phyloP scores from a whole-genome alignment of 1,140 invertebrate species.

The Helicorthomorpha holstii region DNA sequence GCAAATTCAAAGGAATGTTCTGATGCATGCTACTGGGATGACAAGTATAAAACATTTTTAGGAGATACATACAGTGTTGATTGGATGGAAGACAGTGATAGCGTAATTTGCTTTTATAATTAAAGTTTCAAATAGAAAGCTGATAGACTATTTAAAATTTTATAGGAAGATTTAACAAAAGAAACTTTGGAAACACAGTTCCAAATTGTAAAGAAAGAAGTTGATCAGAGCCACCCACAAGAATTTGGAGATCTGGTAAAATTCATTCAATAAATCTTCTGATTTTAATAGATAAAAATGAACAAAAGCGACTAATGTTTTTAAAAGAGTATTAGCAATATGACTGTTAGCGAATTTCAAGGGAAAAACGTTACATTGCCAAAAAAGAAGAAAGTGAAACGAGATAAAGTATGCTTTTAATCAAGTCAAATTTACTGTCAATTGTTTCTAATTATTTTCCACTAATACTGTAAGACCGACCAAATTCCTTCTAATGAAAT shows the following conservation, averaged over 20 bases:
- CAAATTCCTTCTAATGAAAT: background rate
- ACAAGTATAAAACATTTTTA: slow-evolving; percentile 31
- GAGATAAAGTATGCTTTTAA: background rate
- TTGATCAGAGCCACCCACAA: slow-evolving; percentile 39
- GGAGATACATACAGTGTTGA: slow-evolving; percentile 45
- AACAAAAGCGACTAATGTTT: background rate
- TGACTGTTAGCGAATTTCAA: background rate
- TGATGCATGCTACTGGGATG: slow-evolving; percentile 39
- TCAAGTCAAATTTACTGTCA: background rate
- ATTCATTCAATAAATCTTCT: background rate
- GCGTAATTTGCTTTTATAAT: slow-evolving; percentile 19
- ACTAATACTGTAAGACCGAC: background rate
- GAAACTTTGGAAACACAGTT: slow-evolving; percentile 40
- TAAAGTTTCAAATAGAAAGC: background rate
- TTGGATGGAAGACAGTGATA: slow-evolving; percentile 47
- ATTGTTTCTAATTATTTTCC: background rate
- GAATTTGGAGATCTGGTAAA: slow-evolving; percentile 35
- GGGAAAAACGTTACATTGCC: background rate
- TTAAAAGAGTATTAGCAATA: background rate
- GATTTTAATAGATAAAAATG: background rate
- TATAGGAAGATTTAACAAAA: slow-evolving; percentile 27
- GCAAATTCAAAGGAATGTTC: slow-evolving; percentile 39
- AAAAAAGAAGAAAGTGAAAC: background rate
- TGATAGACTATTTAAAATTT: background rate
- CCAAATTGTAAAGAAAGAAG: slow-evolving; percentile 35